Conservation (phyloP, 2,797 vertebrate species). For the Echiichthys vipera region DNA sequence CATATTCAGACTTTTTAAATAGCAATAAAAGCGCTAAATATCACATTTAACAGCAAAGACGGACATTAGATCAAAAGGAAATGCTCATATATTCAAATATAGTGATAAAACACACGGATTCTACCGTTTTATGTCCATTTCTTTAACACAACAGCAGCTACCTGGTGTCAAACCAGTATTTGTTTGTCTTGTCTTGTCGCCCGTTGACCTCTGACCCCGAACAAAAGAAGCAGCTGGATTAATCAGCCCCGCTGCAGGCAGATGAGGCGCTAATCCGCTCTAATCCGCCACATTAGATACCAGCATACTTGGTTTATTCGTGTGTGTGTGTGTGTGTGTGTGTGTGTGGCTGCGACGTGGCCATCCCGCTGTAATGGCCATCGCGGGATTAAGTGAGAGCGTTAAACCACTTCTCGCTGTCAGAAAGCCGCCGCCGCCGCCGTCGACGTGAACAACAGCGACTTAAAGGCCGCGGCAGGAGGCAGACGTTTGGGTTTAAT, state of each 20-base stretch:
- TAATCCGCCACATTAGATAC: constrained; percentile 78
- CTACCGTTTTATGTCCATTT: neutral
- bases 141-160: neutral
- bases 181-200: constrained; percentile 2
- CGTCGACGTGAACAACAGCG: constrained; percentile 61
- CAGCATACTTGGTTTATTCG: constrained; percentile 37
- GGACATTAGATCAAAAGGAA: neutral
- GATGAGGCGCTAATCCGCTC: constrained; percentile 74
- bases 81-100: neutral
- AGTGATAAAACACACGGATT: neutral
- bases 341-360: constrained; percentile 54
- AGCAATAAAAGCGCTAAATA: neutral
- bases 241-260: constrained; percentile 60
- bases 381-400: constrained; percentile 77
- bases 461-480: constrained; percentile 50
- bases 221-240: constrained; percentile 66
- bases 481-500: constrained; percentile 67
- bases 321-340: neutral
- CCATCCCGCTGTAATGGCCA: constrained; percentile 69
- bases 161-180: constrained; percentile 25
- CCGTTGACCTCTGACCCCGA: constrained; percentile 45
- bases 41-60: neutral
- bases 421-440: constrained; percentile 32
- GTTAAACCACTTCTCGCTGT: constrained; percentile 70
- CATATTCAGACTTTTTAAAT: neutral